Base-by-base conservation (phyloP, 2,888 invertebrate genomes). In the Dermolepida albohirtum region DNA sequence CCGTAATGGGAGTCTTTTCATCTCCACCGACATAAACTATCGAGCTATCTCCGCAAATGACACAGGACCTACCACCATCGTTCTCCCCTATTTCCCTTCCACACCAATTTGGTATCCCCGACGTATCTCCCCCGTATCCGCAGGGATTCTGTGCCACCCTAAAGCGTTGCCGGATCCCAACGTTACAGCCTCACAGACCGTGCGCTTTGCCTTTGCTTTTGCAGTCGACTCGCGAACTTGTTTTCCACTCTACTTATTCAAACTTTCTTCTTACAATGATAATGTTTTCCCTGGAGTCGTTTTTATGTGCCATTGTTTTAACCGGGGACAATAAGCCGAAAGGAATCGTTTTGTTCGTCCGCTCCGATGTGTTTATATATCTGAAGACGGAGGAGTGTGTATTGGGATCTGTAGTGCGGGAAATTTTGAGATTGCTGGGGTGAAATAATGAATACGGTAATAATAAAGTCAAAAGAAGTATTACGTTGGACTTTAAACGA, bases 41-140 rank as follows among this genome's bases (percentile, higher is more conserved):
- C 74, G 74, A 74, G 72, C 75, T 77, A 78, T 78, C 78, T 77
- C 74, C 74, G 71, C 72, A 74, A 76, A 76, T 74, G 75, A 74
- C 76, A 70, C 72, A 66, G 52, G 16, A 64, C 71, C 70, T 67
- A 66, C 70, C 70, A 62, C 65, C 62, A 40, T 43, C 64, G 39
- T 52, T 43, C 66, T 57, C 49, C 57, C 39, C 54, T 55, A 4
- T 63, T 39, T 54, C 39, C 39, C 54, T 16, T 54, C 54, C 34
- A 34, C 34, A 16, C 16, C 54, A 54, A 54, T 54, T 39, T 39
- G 54, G 39, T 39, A 54, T 54, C 54, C 34, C 51, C 51, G n/a
- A 12, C 27, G 29, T 12, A 5, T n/a, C 17, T 8, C 2, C n/a
- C 4, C 50, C 22, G 17, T 5, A 51, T 6, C 57, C 57, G 10